These are phyloP conservation scores for Erpobdella octoculata DNA, from an alignment of 2,888 invertebrate genomes.

Conservation along the genomic window DNA sequence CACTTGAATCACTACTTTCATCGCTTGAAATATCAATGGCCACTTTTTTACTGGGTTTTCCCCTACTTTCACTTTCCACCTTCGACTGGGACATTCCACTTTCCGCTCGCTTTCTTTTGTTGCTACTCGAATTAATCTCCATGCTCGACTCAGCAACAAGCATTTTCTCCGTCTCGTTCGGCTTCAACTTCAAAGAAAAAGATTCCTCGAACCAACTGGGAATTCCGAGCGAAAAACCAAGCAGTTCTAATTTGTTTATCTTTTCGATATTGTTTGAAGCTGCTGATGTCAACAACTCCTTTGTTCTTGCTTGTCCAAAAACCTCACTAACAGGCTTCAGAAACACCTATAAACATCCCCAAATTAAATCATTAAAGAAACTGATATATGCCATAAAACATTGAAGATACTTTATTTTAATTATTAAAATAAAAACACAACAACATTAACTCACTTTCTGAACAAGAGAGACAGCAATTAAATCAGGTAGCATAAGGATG, in stretches of 20 bases:
- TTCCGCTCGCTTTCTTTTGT: conserved; percentile 26
- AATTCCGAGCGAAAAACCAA: conserved; percentile 46
- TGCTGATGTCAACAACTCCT: conserved; percentile 40
- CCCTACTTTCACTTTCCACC: too few species aligned
- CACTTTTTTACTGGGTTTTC: too few species aligned
- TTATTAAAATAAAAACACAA: background rate
- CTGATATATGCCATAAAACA: background rate
- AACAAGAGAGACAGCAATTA: background rate
- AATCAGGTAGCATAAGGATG: background rate
- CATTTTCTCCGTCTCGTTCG: conserved; percentile 26
- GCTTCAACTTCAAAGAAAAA: conserved; percentile 31
- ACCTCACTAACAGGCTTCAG: conserved; percentile 47
- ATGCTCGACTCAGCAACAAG: too few species aligned
- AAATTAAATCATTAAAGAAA: too few species aligned
- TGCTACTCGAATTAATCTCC: too few species aligned
- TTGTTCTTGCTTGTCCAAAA: conserved; percentile 46
- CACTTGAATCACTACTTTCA: too few species aligned
- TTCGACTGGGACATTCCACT: too few species aligned
- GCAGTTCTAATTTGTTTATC: conserved; percentile 39
- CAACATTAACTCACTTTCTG: conserved; percentile 6
- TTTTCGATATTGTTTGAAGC: conserved; percentile 25
- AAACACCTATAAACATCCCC: conserved; percentile 41
- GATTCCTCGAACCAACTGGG: conserved; percentile 44
- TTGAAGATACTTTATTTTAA: background rate
- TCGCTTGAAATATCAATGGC: too few species aligned